A percentile compares a stretch with the other conserved stretches of the same genome.
Evolutionary conservation across 2,888 invertebrate genomes (phyloP).

Genomic region (Arrhopalites spinosus): DNA sequence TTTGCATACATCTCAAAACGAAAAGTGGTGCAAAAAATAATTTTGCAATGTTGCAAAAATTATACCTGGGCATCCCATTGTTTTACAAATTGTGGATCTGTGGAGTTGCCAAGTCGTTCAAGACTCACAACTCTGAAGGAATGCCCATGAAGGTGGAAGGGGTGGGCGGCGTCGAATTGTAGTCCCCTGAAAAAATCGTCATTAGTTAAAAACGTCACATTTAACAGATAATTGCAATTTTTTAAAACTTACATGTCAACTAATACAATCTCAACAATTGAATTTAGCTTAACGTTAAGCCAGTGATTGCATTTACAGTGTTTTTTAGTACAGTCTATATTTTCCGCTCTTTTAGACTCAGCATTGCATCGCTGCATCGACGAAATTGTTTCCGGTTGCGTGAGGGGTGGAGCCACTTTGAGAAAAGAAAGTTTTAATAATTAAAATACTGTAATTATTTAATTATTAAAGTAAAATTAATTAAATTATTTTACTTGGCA

Average conservation of each 20-base stretch:
- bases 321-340: conserved; percentile 63
- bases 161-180: conserved; percentile 63
- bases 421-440: too few relatives aligned
- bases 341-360: conserved; percentile 69
- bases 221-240: conserved; percentile 71
- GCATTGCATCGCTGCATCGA: conserved; percentile 73
- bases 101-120: conserved; percentile 70
- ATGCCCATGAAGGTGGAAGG: conserved; percentile 77
- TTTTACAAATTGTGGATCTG: conserved; percentile 57
- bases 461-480: too few relatives aligned
- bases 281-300: conserved; percentile 73
- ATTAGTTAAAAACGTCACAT: too few relatives aligned
- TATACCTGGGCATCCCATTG: conserved; percentile 46
- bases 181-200: too few relatives aligned
- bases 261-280: conserved; percentile 81
- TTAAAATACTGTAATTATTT: too few relatives aligned
- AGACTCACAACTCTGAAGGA: conserved; percentile 81
- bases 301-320: conserved; percentile 69
- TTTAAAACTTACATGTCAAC: conserved; percentile 67
- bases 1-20: too few relatives aligned
- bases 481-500: too few relatives aligned
- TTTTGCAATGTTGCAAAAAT: not conserved
- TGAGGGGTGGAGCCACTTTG: conserved; percentile 71
- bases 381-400: conserved; percentile 68
- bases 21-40: too few relatives aligned